Evolutionary conservation across 2,888 invertebrate genomes (phyloP).

Genomic region (Lithophane socia): DNA sequence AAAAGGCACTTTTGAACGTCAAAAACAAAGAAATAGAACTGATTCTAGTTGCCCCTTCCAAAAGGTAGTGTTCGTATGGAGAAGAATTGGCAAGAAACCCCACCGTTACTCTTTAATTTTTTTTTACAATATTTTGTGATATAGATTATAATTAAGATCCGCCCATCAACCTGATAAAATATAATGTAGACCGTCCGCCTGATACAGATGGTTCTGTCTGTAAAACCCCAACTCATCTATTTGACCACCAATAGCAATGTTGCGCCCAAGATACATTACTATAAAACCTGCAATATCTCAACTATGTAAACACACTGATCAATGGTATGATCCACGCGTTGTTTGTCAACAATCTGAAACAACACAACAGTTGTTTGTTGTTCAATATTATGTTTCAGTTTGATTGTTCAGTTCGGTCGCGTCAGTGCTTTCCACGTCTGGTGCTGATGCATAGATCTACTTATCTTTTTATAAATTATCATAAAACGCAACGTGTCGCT

Average conservation of each 20-base stretch:
- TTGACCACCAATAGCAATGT: background rate
- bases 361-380: slow-evolving; percentile 28
- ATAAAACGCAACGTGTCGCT: too few relatives aligned
- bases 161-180: background rate
- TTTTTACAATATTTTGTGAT: too few relatives aligned
- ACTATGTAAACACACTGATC: slow-evolving; percentile 25
- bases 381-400: slow-evolving; percentile 34
- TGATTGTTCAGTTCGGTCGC: background rate
- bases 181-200: too few relatives aligned
- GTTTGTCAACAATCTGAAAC: slow-evolving; percentile 56
- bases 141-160: background rate
- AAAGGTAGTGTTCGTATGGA: too few relatives aligned
- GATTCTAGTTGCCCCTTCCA: too few relatives aligned
- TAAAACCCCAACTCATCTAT: background rate
- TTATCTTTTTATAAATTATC: background rate
- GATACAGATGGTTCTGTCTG: background rate
- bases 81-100: too few relatives aligned
- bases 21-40: too few relatives aligned
- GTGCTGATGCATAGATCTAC: slow-evolving; percentile 2
- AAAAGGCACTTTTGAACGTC: too few relatives aligned
- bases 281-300: background rate
- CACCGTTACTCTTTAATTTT: too few relatives aligned
- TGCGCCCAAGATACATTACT: background rate
- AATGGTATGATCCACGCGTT: slow-evolving; percentile 8
- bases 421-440: slow-evolving; percentile 22